Evolutionary conservation across 2,888 invertebrate genomes (phyloP).

Genomic region (Lamproptera curius): DNA sequence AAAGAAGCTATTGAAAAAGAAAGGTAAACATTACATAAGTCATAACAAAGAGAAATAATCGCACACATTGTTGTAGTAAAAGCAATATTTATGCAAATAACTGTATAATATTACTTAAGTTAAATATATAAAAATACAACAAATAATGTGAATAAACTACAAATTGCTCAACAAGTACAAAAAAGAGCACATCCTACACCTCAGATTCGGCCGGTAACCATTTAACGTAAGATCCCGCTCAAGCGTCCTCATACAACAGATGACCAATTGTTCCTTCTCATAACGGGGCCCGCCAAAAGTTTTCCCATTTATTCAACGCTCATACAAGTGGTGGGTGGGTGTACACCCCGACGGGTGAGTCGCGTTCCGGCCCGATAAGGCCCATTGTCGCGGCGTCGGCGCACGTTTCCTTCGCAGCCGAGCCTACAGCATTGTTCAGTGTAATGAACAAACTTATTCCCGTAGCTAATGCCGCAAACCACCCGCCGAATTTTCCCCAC

Average conservation of each 20-base stretch:
- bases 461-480: constrained; percentile 64
- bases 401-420: constrained; percentile 74
- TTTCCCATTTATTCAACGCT: constrained; percentile 76
- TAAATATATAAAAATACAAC: too few relatives aligned
- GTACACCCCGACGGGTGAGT: constrained; percentile 28
- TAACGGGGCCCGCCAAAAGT: constrained; percentile 66
- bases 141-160: too few relatives aligned
- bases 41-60: too few relatives aligned
- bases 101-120: too few relatives aligned
- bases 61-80: too few relatives aligned
- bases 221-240: constrained; percentile 43
- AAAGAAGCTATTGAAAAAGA: too few relatives aligned
- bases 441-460: constrained; percentile 78
- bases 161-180: too few relatives aligned
- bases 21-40: too few relatives aligned
- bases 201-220: too few relatives aligned
- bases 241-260: constrained; percentile 59
- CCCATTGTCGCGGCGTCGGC: constrained; percentile 74
- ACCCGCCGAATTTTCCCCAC: constrained; percentile 62
- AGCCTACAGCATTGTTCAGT: constrained; percentile 71
- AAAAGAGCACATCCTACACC: too few relatives aligned
- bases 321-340: constrained; percentile 48
- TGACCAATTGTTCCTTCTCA: constrained; percentile 75
- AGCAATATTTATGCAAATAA: too few relatives aligned
- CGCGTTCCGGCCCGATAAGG: constrained; percentile 76